phyloP scores from a whole-genome alignment of 2,888 invertebrate genomes.

The Drosophila setosimentum region DNA sequence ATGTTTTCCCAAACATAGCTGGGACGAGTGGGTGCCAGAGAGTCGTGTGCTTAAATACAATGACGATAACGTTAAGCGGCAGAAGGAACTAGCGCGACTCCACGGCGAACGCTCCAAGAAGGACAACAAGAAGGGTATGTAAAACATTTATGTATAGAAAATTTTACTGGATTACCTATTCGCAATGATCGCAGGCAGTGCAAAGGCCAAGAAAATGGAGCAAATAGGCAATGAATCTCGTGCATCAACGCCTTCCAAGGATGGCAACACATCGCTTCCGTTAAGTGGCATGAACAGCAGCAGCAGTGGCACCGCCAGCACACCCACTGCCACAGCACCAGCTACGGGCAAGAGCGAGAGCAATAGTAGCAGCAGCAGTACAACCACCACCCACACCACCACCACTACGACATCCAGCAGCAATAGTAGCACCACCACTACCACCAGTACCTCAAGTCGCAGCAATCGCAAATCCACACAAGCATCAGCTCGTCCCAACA shows the following conservation, averaged over 20 bases:
- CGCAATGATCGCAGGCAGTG: conserved; percentile 69
- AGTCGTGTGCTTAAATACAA: conserved; percentile 95
- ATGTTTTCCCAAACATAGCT: conserved; percentile 86
- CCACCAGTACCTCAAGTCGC: conserved; percentile 52
- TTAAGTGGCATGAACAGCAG: conserved; percentile 29
- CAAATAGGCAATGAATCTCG: conserved; percentile 86
- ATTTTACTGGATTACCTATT: conserved; percentile 7
- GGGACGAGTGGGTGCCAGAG: conserved; percentile 97
- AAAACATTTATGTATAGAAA: neutral
- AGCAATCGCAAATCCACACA: conserved; percentile 60
- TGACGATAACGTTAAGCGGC: conserved; percentile 94
- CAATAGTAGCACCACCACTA: conserved; percentile 35
- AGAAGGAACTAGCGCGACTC: conserved; percentile 90
- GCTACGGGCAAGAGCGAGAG: conserved; percentile 67
- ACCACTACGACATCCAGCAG: conserved; percentile 26
- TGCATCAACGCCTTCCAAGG: conserved; percentile 88
- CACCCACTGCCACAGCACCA: conserved; percentile 48
- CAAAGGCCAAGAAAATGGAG: conserved; percentile 84
- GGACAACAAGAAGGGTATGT: conserved; percentile 87
- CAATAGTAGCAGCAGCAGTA: conserved; percentile 64
- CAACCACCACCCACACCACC: conserved; percentile 22
- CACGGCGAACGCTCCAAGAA: conserved; percentile 67
- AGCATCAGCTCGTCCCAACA: conserved; percentile 47
- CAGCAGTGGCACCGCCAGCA: conserved; percentile 42
- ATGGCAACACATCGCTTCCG: conserved; percentile 77